Percentiles rank a stretch among this genome's conserved stretches.
These are phyloP conservation scores for Lacanobia oleracea DNA, from an alignment of 2,888 invertebrate genomes.

Conservation along the genomic window DNA sequence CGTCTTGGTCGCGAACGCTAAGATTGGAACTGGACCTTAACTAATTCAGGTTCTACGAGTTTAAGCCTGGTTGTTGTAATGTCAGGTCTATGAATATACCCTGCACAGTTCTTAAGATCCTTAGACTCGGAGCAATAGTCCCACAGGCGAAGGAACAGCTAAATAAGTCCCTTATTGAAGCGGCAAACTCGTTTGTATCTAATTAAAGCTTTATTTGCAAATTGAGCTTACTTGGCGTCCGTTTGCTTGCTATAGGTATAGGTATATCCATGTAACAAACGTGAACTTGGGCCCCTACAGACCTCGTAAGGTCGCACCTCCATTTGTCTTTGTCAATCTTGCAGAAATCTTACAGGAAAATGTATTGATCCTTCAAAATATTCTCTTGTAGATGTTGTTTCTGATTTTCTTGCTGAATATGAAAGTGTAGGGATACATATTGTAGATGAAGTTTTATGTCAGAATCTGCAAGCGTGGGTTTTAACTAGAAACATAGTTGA, in stretches of 20 bases:
- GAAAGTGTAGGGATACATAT: constrained; percentile 20
- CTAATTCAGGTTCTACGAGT: constrained; percentile 12
- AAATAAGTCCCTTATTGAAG: constrained; percentile 69
- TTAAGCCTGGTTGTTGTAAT: constrained; percentile 25
- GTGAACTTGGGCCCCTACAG: constrained; percentile 27
- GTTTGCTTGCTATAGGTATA: constrained; percentile 20
- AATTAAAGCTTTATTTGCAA: constrained; percentile 72
- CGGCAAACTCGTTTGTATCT: constrained; percentile 67
- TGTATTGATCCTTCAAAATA: constrained; percentile 47
- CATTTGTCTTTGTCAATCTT: constrained; percentile 55
- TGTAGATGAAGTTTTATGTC: constrained; percentile 29
- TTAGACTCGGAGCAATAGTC: constrained; percentile 21
- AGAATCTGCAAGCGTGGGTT: constrained; percentile 4
- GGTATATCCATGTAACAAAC: neutral
- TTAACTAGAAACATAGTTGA: constrained; percentile 6
- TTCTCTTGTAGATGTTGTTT: constrained; percentile 21
- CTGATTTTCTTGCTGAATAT: constrained; percentile 32
- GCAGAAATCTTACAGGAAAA: constrained; percentile 39
- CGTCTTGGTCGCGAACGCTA: too few relatives aligned
- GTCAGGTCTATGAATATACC: constrained; percentile 16
- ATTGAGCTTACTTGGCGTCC: constrained; percentile 50
- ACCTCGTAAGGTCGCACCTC: constrained; percentile 32
- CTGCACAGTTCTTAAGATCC: constrained; percentile 34
- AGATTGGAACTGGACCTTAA: neutral
- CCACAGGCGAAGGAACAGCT: constrained; percentile 55